Conservation (phyloP, 2,888 invertebrate genomes). For the Heliothis peltigera region DNA sequence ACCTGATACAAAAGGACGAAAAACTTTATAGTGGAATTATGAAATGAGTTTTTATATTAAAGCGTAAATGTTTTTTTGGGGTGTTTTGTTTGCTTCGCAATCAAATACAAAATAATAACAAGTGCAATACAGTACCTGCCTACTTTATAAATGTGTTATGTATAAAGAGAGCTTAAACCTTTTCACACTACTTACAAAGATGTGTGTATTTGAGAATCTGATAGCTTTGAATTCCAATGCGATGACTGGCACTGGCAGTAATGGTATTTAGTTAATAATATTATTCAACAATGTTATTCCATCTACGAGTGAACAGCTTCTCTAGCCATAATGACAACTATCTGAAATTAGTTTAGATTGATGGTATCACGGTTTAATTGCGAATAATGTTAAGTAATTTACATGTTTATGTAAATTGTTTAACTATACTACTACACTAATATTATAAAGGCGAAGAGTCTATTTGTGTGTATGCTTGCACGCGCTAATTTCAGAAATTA, state of each 20-base stretch:
- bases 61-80: not conserved
- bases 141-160: too few relatives aligned
- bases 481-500: too few relatives aligned
- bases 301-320: constrained; percentile 33
- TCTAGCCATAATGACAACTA: not conserved
- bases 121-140: too few relatives aligned
- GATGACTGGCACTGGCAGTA: constrained; percentile 1
- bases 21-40: constrained; percentile 12
- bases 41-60: not conserved
- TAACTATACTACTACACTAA: too few relatives aligned
- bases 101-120: too few relatives aligned
- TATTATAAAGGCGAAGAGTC: too few relatives aligned
- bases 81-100: too few relatives aligned
- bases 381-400: too few relatives aligned
- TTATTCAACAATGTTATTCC: constrained; percentile 16
- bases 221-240: not conserved
- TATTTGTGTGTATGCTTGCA: too few relatives aligned
- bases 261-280: constrained; percentile 31
- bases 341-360: constrained; percentile 14
- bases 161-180: not conserved
- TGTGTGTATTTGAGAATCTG: not conserved
- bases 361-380: not conserved
- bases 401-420: too few relatives aligned
- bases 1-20: constrained; percentile 26
- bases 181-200: not conserved